phyloP scores from a whole-genome alignment of 2,113 vertebrate species.

The Montifringilla adamsi region DNA sequence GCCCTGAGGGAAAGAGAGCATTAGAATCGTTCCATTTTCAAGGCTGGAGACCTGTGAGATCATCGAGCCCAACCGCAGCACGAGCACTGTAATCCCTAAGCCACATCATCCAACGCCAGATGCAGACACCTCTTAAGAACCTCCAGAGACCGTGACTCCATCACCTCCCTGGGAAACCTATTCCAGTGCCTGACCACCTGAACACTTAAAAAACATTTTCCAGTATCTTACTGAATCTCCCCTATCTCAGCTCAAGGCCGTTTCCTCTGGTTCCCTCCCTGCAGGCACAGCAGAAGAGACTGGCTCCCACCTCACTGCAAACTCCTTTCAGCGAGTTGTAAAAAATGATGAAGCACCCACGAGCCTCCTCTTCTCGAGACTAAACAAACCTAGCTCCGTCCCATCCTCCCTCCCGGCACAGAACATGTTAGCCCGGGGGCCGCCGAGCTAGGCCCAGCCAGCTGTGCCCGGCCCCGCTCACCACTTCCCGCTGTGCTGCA shows the following conservation, averaged over 20 bases:
- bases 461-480: constrained; percentile 48
- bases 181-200: background rate
- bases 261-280: too few species aligned
- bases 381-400: background rate
- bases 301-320: too few species aligned
- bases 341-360: background rate
- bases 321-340: too few species aligned
- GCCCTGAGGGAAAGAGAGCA: constrained; percentile 76
- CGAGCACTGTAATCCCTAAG: background rate
- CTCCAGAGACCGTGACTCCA: background rate
- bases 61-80: too few species aligned
- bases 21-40: too few species aligned
- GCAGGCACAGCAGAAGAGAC: background rate
- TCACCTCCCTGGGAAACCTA: background rate
- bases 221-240: background rate
- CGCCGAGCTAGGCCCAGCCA: too few species aligned
- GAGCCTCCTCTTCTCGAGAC: background rate
- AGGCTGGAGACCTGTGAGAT: background rate
- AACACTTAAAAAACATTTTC: background rate
- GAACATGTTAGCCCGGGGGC: rapidly evolving
- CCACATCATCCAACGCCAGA: background rate
- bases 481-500: constrained; percentile 96
- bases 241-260: background rate
- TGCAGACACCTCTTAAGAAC: too few species aligned
- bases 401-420: background rate